A percentile compares a stretch with the other conserved stretches of the same genome.
These are phyloP conservation scores for Microctenopoma steveboyesi DNA, from an alignment of 2,797 vertebrate species.

Conservation along the genomic window DNA sequence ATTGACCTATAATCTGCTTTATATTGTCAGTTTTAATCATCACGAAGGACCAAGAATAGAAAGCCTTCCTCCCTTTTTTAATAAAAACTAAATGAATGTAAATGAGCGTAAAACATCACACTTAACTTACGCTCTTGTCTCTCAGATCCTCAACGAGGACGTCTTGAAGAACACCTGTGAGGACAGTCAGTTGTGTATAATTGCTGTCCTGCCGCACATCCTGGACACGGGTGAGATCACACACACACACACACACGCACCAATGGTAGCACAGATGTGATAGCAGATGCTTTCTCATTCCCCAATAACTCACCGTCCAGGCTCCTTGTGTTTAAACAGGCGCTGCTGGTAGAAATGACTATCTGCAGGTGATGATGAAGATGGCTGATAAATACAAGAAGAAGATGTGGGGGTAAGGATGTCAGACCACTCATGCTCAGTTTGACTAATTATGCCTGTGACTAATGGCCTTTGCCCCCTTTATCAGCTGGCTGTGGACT, in stretches of 20 bases:
- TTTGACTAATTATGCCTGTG: not conserved
- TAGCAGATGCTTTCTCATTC: not conserved
- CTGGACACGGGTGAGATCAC: slow-evolving; percentile 91
- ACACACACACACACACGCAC: not conserved
- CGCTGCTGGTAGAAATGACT: slow-evolving; percentile 91
- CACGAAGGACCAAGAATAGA: too few species aligned
- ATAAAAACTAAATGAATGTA: too few species aligned
- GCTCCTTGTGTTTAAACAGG: slow-evolving; percentile 75
- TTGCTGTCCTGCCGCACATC: slow-evolving; percentile 94
- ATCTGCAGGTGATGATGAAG: slow-evolving; percentile 92
- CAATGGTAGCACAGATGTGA: not conserved
- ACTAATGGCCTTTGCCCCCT: slow-evolving; percentile 3
- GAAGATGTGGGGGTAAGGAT: slow-evolving; percentile 97
- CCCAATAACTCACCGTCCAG: not conserved
- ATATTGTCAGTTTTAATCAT: not conserved
- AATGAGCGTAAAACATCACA: not conserved
- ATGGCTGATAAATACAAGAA: slow-evolving; percentile 98
- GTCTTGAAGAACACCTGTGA: slow-evolving; percentile 91
- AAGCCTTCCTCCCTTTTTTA: too few species aligned
- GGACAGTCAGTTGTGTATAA: slow-evolving; percentile 93
- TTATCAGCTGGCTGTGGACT: slow-evolving; percentile 93
- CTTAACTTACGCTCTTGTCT: not conserved
- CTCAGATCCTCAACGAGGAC: slow-evolving; percentile 88
- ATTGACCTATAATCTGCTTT: too few species aligned
- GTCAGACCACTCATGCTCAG: too few species aligned